phyloP scores from a whole-genome alignment of 2,888 invertebrate species.

The Habroteleia sp. region DNA sequence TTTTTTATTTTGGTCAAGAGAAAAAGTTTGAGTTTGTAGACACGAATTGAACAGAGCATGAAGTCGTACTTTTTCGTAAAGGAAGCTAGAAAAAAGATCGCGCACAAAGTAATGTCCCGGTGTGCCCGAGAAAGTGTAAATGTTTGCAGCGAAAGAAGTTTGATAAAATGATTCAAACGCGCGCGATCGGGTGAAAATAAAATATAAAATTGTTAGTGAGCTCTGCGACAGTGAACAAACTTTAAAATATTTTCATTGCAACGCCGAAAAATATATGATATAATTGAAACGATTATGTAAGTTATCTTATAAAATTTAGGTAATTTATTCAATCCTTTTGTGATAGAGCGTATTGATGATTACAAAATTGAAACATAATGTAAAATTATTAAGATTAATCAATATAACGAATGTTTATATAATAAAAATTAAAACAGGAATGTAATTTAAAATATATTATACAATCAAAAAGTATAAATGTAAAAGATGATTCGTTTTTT shows the following conservation, averaged over 20 bases:
- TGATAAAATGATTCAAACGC: constrained; percentile 28
- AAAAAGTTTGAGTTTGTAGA: constrained; percentile 36
- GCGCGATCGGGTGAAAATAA: constrained; percentile 24
- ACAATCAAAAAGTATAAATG: no score
- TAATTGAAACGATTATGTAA: no score
- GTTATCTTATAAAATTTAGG: no score
- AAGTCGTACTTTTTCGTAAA: constrained; percentile 47
- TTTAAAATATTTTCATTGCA: constrained; percentile 30
- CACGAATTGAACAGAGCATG: constrained; percentile 38
- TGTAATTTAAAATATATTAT: no score
- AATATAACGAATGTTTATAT: no score
- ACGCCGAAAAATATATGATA: no score
- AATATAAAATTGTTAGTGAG: constrained; percentile 29
- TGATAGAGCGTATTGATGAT: no score
- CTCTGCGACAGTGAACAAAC: not conserved
- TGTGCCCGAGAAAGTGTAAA: constrained; percentile 35
- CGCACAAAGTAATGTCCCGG: constrained; percentile 20
- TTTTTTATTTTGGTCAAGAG: constrained; percentile 12
- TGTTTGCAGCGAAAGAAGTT: constrained; percentile 43
- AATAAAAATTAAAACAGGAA: no score
- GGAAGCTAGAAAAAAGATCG: constrained; percentile 32
- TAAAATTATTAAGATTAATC: no score
- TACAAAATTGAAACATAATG: no score
- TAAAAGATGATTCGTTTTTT: no score
- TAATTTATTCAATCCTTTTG: no score